Percentiles rank a stretch among this genome's conserved stretches.
phyloP scores from a whole-genome alignment of 2,888 invertebrate genomes.

The Lochmaea capreae region DNA sequence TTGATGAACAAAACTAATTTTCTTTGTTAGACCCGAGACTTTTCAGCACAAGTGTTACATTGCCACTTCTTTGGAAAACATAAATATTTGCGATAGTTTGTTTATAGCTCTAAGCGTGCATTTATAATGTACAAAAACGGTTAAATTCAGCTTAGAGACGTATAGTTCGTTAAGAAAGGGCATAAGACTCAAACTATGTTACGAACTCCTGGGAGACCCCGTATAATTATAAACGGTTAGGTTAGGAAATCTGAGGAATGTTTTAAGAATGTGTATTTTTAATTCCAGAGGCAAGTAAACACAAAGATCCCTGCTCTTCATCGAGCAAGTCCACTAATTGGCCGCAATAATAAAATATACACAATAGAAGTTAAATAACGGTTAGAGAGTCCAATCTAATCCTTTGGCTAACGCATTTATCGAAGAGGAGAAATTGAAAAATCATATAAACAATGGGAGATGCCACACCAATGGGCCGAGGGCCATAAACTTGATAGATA shows the following conservation, averaged over 20 bases:
- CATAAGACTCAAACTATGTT: too few species aligned
- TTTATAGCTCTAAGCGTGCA: too few species aligned
- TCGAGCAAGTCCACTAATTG: slow-evolving; percentile 42
- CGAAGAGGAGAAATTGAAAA: slow-evolving; percentile 57
- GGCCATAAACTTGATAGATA: slow-evolving; percentile 64
- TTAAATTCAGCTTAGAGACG: too few species aligned
- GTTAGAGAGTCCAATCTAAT: slow-evolving; percentile 46
- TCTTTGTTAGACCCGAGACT: too few species aligned
- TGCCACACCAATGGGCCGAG: slow-evolving; percentile 63
- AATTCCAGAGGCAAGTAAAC: slow-evolving; percentile 28
- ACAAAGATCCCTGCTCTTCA: slow-evolving; percentile 31
- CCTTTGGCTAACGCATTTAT: slow-evolving; percentile 45
- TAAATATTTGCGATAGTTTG: too few species aligned
- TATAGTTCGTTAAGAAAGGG: too few species aligned
- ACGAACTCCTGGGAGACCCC: too few species aligned
- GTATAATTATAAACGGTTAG: neutral
- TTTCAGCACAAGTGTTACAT: too few species aligned
- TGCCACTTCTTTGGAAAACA: too few species aligned
- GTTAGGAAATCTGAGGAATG: slow-evolving; percentile 1
- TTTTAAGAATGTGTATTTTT: slow-evolving; percentile 32
- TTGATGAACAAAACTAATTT: too few species aligned
- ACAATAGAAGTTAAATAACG: slow-evolving; percentile 46
- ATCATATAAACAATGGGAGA: slow-evolving; percentile 64
- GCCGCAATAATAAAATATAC: slow-evolving; percentile 43
- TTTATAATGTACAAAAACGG: too few species aligned